Evolutionary conservation across 2,888 invertebrate genomes (phyloP).

Genomic region (Lasius fuliginosus): DNA sequence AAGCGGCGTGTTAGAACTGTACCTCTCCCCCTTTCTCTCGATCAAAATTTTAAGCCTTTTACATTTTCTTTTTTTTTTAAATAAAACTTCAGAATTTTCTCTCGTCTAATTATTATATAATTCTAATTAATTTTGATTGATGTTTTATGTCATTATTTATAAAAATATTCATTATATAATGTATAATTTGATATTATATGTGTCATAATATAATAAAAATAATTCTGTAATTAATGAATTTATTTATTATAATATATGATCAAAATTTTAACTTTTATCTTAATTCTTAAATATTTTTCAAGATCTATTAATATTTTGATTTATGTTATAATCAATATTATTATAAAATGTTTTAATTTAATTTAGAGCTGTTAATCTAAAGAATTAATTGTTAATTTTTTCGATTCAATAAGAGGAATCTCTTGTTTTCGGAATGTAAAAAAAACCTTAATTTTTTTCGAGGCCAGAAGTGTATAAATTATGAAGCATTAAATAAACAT

Average conservation of each 20-base stretch:
- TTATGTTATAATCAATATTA: neutral
- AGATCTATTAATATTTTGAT: slow-evolving; percentile 3
- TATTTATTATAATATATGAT: neutral
- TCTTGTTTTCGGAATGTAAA: neutral
- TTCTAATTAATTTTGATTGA: neutral
- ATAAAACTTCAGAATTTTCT: neutral
- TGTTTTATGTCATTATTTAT: neutral
- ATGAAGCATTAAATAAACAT: slow-evolving; percentile 38
- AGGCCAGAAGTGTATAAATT: neutral
- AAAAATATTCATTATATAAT: neutral
- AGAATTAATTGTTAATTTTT: neutral
- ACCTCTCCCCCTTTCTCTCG: neutral
- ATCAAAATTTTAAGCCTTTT: neutral
- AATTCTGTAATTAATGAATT: neutral
- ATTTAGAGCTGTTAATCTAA: neutral
- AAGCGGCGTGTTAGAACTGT: slow-evolving; percentile 18
- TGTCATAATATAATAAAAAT: neutral
- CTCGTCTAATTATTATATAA: neutral
- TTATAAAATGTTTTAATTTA: slow-evolving; percentile 1
- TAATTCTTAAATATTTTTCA: neutral
- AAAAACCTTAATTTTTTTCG: neutral
- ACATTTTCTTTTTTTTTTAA: neutral
- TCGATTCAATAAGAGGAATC: neutral
- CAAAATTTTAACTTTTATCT: neutral
- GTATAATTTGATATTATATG: neutral